phyloP scores from a whole-genome alignment of 2,888 invertebrate genomes.

The Chaitophorus viminalis region DNA sequence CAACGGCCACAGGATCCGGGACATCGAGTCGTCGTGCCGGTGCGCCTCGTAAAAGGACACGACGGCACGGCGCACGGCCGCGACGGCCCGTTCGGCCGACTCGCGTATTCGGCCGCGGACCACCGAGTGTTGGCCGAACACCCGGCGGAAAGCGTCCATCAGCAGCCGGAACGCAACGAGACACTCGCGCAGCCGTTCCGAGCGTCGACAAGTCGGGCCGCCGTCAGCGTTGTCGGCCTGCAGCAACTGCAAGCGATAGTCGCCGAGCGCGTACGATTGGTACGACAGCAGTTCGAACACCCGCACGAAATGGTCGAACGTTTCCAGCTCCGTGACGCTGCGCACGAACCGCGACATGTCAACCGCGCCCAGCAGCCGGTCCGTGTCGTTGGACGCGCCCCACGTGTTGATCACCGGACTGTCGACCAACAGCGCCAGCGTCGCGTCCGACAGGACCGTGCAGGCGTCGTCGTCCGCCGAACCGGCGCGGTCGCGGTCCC shows the following conservation, averaged over 20 bases:
- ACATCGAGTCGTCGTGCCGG: too few species aligned
- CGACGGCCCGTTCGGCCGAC: neutral
- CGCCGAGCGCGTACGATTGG: slow-evolving; percentile 1
- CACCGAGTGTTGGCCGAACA: neutral
- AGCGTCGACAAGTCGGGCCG: neutral
- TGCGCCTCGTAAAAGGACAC: too few species aligned
- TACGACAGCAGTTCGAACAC: neutral
- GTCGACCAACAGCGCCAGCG: neutral
- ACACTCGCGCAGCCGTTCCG: neutral
- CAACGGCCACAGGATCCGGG: too few species aligned
- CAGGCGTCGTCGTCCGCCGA: neutral
- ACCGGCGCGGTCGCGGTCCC: too few species aligned
- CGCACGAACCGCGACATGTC: neutral
- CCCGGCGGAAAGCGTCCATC: neutral
- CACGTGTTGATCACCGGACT: neutral
- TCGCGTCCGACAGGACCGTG: neutral
- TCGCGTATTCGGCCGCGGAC: neutral
- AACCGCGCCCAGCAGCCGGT: neutral
- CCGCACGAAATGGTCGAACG: neutral
- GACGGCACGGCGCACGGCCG: too few species aligned
- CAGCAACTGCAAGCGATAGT: neutral
- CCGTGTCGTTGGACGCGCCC: neutral
- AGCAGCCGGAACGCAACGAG: neutral
- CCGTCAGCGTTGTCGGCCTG: neutral
- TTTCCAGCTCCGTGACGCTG: neutral